Base-by-base conservation (phyloP, 1,140 invertebrate genomes). In the Conus ventricosus region DNA sequence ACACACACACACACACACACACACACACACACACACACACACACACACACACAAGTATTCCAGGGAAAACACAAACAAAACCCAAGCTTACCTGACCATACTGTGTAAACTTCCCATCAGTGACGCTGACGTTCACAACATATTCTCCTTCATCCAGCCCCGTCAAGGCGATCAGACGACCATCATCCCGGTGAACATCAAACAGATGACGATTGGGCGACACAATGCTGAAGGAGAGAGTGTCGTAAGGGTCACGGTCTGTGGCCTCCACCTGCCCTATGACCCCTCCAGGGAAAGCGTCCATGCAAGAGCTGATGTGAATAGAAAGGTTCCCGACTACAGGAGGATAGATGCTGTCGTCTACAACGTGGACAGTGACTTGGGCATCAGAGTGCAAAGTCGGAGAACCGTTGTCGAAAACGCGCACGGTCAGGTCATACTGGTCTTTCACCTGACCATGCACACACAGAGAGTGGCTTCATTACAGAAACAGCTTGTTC, bases 321-420 rank as follows among this genome's bases (percentile, higher is more conserved):
- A 99, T 96, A 84, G 98, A 97, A 1, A 99, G 95, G 0, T 98
- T 98, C 6, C 67, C 67, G 13, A 99, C 97, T 2, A 97, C 96
- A 0, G 99, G 99, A 0, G 98, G 98, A 95, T 98, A 99, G 91
- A 98, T 97, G 51, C 98, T 99, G 94, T 99, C 98, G 95, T 99
- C 98, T 87, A 98, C 98, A 0, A 99, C 95, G 90, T 97, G 97
- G 4, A 99, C 96, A 27, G 96, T 96, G 0, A 99, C 97, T 96
- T 97, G 98, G 0, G 98, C 97, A 93, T 99, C 98, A 0, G 98
- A 98, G 93, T 97, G 98, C 0, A 99, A 95, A 0, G 98, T 97
- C 13, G 98, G 98, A 53, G 96, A 97, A 13, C 98, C 99, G 94
- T 98, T 99, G 95, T 99, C 99, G 93, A 98, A 99, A 0, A 99